phyloP scores from a whole-genome alignment of 92 coral and sea anemone species.

The Nematostella vectensis region DNA sequence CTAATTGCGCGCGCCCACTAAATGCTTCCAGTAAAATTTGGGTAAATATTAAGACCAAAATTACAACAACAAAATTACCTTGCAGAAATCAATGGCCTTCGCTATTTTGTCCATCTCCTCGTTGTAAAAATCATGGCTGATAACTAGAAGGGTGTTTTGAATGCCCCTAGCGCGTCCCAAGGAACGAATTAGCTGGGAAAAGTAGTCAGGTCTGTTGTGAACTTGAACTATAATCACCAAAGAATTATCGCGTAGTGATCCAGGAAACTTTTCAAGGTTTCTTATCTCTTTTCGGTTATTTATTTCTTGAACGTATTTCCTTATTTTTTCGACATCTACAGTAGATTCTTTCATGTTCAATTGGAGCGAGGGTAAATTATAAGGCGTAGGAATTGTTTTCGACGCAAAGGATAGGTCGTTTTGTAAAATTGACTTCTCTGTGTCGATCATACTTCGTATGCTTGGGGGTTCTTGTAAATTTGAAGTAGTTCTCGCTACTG shows the following conservation, averaged over 20 bases:
- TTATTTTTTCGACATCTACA: constrained; percentile 29
- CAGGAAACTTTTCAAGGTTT: constrained; percentile 55
- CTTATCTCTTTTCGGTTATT: constrained; percentile 41
- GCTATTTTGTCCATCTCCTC: constrained; percentile 65
- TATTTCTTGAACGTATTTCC: constrained; percentile 34
- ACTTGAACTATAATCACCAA: constrained; percentile 84
- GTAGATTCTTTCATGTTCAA: constrained; percentile 10
- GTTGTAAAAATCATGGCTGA: constrained; percentile 77
- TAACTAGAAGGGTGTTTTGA: constrained; percentile 52
- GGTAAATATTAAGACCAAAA: too few relatives aligned
- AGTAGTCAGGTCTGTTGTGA: constrained; percentile 73
- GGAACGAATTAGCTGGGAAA: constrained; percentile 64
- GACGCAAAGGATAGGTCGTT: background rate
- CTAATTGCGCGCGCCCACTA: too few relatives aligned
- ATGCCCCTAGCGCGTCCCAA: constrained; percentile 66
- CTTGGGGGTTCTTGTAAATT: constrained; percentile 4
- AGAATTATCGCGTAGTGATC: constrained; percentile 30
- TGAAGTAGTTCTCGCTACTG: background rate
- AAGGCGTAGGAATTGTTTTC: background rate
- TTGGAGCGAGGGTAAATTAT: constrained; percentile 1
- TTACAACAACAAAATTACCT: constrained; percentile 58
- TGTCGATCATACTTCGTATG: background rate
- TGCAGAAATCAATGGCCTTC: constrained; percentile 71
- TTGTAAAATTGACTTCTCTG: background rate
- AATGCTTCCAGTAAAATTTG: too few relatives aligned